Percentiles rank a stretch among this genome's conserved stretches.
Conservation (phyloP, 2,888 invertebrate genomes). For the Slavum lentiscoides region DNA sequence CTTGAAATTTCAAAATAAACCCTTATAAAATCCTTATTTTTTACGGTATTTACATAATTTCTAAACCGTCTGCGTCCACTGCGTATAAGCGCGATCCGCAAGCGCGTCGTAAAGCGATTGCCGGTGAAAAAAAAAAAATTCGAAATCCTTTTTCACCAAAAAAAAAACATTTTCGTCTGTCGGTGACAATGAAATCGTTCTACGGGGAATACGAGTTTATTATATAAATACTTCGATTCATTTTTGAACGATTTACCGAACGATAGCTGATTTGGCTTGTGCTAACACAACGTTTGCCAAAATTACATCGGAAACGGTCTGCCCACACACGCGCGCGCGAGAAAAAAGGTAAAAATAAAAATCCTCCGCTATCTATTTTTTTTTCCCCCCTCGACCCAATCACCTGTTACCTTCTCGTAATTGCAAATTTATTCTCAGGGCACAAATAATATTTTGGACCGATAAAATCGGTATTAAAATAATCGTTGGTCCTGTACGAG, state of each 20-base stretch:
- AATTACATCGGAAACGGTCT: neutral
- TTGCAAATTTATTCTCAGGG: neutral
- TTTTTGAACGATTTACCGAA: conserved; percentile 14
- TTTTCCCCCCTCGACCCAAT: neutral
- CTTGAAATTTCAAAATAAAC: too few relatives aligned
- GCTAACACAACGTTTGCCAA: conserved; percentile 20
- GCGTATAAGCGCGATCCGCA: too few relatives aligned
- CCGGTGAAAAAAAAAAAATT: neutral
- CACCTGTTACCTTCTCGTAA: conserved; percentile 1
- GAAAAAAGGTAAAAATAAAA: neutral
- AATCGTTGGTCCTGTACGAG: too few relatives aligned
- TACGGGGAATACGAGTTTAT: neutral
- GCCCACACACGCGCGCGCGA: too few relatives aligned
- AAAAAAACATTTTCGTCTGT: conserved; percentile 18
- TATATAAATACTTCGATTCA: conserved; percentile 26
- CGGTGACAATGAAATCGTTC: conserved; percentile 1
- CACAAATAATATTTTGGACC: neutral
- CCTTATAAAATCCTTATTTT: too few relatives aligned
- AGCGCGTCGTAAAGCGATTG: too few relatives aligned
- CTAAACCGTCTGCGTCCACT: too few relatives aligned
- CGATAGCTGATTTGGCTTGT: conserved; percentile 13
- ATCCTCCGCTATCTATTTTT: neutral
- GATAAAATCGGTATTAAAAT: too few relatives aligned
- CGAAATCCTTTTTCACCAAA: neutral
- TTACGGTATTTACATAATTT: neutral